Evolutionary conservation across 2,797 vertebrate genomes (phyloP), one percentile per base, ranked within the genome.

Genomic region (Pachyuromys duprasi): DNA sequence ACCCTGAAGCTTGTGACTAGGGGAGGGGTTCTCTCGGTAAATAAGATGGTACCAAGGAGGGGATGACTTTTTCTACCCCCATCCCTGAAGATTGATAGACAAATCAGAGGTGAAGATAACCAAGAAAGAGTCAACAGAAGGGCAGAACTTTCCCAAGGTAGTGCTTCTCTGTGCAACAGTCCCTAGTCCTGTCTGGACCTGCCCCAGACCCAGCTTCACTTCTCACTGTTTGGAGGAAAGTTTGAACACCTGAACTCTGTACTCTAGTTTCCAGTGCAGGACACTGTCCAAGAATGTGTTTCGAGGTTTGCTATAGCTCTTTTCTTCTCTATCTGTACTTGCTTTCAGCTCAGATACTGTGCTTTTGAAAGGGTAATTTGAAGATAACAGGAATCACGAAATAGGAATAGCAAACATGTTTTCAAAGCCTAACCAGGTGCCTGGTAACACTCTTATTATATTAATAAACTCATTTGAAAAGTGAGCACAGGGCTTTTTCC

Each of bases 321-420:
- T 74, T 95, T 45, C 62, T 81, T 89, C 65, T 74, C 69, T 36
- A 39, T 72, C 69, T 55, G 4, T 75, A 60, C 90, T 93, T 84
- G 86, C 31, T 91, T 95, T 49, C 67, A 72, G 49, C 18, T 94
- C 87, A 80, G 63, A 69, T 36, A 74, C 0, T 70, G 24, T 75
- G 17, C 36, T 91, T 88, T 91, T 83, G 90, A 96, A 91, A 96
- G 86, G 93, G 84, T 78, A 87, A 92, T 86, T 78, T 92, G 22
- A 82, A 92, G 63, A 62, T 92, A 96, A 24, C 14, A 55, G 53
- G 18, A 39, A 12, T 17, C 70, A 39, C n/a, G 36, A 86, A 96
- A 78, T 79, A 87, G 88, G 26, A 92, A 76, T 69, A 80, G 83
- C 42, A 90, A 91, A 75, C 22, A 55, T 18, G 26, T 53, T 84